These are phyloP conservation scores for Oryzias woworae DNA, from an alignment of 2,113 vertebrate species.

Conservation along the genomic window DNA sequence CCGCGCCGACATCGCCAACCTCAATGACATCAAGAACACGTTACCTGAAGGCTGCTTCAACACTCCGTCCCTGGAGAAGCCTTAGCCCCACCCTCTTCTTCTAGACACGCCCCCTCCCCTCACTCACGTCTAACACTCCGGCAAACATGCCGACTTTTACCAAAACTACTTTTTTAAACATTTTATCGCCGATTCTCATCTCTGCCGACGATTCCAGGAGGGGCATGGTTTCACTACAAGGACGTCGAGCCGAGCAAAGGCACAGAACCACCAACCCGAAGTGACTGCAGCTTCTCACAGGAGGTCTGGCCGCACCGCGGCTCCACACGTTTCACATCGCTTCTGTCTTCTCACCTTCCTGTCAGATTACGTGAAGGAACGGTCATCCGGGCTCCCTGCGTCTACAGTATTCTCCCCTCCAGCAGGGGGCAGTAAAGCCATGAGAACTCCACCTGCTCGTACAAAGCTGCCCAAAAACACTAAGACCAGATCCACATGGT, in stretches of 20 bases:
- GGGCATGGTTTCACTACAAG: conserved; percentile 30
- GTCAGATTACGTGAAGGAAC: conserved; percentile 71
- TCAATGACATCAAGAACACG: conserved; percentile 94
- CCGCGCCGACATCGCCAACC: conserved; percentile 89
- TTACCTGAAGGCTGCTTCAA: conserved; percentile 95
- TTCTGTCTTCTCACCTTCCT: not conserved
- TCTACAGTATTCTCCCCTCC: conserved; percentile 17
- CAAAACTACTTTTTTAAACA: conserved; percentile 70
- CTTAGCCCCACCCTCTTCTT: conserved; percentile 59
- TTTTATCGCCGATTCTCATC: conserved; percentile 40
- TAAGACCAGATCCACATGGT: too few relatives aligned
- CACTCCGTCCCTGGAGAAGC: conserved; percentile 91
- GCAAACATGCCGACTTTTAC: conserved; percentile 78
- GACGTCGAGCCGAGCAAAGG: conserved; percentile 19
- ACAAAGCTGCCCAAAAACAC: too few relatives aligned
- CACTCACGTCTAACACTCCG: conserved; percentile 47
- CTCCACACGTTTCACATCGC: not conserved
- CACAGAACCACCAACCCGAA: conserved; percentile 60
- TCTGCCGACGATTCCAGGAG: conserved; percentile 30
- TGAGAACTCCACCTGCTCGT: too few relatives aligned
- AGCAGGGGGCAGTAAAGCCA: conserved; percentile 2
- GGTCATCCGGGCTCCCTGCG: conserved; percentile 7
- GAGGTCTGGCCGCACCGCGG: not conserved
- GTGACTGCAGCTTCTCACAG: conserved; percentile 67
- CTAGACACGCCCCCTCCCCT: conserved; percentile 14